A percentile compares a stretch with the other conserved stretches of the same genome.
Conservation (phyloP, 2,113 vertebrate genomes). For the Catharus minimus region DNA sequence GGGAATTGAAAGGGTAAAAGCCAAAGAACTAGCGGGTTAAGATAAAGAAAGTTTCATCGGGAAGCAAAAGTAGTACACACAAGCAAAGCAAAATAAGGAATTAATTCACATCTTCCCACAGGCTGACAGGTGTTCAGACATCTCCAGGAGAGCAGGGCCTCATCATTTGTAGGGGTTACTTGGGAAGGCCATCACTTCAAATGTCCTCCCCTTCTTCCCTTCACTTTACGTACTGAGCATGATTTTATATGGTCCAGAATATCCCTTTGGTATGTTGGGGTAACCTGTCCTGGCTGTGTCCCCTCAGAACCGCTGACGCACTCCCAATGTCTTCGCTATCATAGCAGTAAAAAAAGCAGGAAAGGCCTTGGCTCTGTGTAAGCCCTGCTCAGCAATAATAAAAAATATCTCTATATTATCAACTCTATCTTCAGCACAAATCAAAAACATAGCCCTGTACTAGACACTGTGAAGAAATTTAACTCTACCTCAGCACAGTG, state of each 20-base stretch:
- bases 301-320: not conserved
- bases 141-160: not conserved
- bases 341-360: not conserved
- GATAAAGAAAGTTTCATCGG: not conserved
- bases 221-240: not conserved
- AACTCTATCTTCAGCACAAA: not conserved
- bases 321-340: accelerated
- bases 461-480: not conserved
- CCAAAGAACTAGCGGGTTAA: not conserved
- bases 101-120: not conserved
- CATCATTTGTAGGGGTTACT: not conserved
- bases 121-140: not conserved
- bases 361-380: not conserved
- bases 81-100: not conserved
- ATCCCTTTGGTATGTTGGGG: not conserved
- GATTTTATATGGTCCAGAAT: not conserved
- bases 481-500: not conserved
- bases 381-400: not conserved
- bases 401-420: not conserved
- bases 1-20: not conserved
- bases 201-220: not conserved
- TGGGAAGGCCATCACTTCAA: not conserved
- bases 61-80: not conserved
- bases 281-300: not conserved
- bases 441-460: not conserved